Conservation (phyloP, 2,113 vertebrate genomes). For the Anolis sagrei region DNA sequence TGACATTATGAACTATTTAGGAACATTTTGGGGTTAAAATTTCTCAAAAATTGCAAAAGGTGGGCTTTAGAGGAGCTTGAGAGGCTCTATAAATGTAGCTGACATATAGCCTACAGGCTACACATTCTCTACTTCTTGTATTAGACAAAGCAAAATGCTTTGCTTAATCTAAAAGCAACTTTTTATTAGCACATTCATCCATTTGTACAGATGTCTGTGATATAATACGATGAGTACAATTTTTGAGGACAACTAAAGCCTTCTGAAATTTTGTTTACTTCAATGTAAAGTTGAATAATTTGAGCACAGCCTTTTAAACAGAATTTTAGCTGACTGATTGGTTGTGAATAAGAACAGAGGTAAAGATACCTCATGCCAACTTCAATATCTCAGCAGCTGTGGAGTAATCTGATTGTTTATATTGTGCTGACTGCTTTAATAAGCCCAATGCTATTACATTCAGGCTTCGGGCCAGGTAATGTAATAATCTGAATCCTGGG, state of each 20-base stretch:
- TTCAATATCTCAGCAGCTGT: constrained; percentile 60
- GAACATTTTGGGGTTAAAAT: too few relatives aligned
- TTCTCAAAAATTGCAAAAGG: too few relatives aligned
- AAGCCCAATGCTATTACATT: constrained; percentile 60
- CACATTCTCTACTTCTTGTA: too few relatives aligned
- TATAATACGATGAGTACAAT: background rate
- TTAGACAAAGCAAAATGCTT: background rate
- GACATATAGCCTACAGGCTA: too few relatives aligned
- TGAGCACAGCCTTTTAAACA: background rate
- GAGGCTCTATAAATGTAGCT: too few relatives aligned
- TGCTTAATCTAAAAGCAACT: too few relatives aligned
- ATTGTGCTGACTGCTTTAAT: constrained; percentile 53
- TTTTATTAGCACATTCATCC: background rate
- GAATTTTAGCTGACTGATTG: constrained; percentile 46
- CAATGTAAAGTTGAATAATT: background rate
- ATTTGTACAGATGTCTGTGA: background rate
- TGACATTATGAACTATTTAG: too few relatives aligned
- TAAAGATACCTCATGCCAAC: constrained; percentile 60
- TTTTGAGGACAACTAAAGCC: background rate
- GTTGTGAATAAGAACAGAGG: constrained; percentile 51
- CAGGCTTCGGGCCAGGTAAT: constrained; percentile 60
- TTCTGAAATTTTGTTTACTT: too few relatives aligned
- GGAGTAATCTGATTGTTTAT: constrained; percentile 68
- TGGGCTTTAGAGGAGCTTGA: too few relatives aligned
- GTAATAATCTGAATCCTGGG: constrained; percentile 54